Conservation (phyloP, 1,140 invertebrate genomes). For the Drosophila albomicans region DNA sequence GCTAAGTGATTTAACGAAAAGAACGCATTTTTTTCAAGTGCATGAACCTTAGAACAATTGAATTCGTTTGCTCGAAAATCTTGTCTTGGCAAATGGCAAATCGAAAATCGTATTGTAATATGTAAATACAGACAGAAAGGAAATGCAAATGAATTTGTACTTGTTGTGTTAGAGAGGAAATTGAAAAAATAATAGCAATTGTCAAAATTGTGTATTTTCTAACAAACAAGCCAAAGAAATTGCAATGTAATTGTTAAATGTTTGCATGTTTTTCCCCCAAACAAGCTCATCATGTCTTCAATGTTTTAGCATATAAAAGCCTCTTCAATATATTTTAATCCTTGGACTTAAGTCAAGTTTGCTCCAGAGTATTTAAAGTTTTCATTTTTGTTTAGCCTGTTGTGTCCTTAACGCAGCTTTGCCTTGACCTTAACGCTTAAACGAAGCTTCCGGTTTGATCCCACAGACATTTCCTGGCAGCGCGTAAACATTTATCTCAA, state of each 20-base stretch:
- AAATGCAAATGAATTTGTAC: constrained; percentile 10
- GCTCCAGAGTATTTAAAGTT: neutral
- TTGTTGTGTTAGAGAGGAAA: neutral
- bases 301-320: no score
- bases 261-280: neutral
- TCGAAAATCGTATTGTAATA: constrained; percentile 5
- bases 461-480: constrained; percentile 20
- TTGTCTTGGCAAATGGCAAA: constrained; percentile 7
- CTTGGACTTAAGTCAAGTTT: neutral
- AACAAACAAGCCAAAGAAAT: neutral
- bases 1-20: neutral
- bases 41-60: constrained; percentile 1
- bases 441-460: constrained; percentile 17
- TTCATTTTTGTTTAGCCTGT: neutral
- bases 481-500: constrained; percentile 53
- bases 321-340: no score
- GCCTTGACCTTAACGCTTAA: constrained; percentile 31
- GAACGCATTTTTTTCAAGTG: neutral
- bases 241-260: neutral
- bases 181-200: neutral
- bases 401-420: neutral
- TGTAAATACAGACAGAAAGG: neutral
- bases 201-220: neutral
- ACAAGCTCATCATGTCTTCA: neutral
- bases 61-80: neutral